Base-by-base conservation (phyloP, 2,113 vertebrate species). In the Poeciliopsis occidentalis region DNA sequence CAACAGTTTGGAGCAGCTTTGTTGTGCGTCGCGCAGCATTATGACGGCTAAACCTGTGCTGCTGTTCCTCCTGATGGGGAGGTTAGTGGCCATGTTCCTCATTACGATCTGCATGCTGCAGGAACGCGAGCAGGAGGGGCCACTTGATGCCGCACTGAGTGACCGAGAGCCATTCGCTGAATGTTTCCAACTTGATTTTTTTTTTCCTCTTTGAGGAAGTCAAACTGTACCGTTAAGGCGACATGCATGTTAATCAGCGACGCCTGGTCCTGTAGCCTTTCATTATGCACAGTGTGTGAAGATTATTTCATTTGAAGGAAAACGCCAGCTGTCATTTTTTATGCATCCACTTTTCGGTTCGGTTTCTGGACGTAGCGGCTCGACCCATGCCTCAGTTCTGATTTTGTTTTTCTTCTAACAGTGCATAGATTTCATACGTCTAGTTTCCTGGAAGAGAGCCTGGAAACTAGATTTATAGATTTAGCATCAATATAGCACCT, bases 241-340 rank as follows among this genome's bases (percentile, higher is more conserved):
- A 70, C 65, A 69, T 68, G 73, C 84, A 85, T 88, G 80, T 69
- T 91, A 84, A 93, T 88, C 69, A 75, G 72, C 67, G 0, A 39
- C 72, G 72, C 76, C 81, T 67, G 73, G 13, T 44, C 62, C 34
- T 75, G 69, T 37, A 54, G 70, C 60, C 64, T 60, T 76, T 73
- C 61, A 82, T 82, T 71, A 83, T 82, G 75, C 61, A 44, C 27
- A 77, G 51, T 0, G 61, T 63, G 89, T 90, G 78, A 39, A 70
- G 27, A 79, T 71, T 31, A 77, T 76, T 89, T 81, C 10, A 10
- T 86, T 39, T 76, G 75, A 81, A 76, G 54, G 27, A 67, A 72
- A 73, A 72, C 64, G 73, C 78, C 79, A 79, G 82, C 85, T 87
- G 78, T 82, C 83, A 85, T 85, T 84, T 87, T 90, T 90, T 89